Evolutionary conservation across 2,113 vertebrate genomes (phyloP).

Genomic region (Nycticryphes semicollaris): DNA sequence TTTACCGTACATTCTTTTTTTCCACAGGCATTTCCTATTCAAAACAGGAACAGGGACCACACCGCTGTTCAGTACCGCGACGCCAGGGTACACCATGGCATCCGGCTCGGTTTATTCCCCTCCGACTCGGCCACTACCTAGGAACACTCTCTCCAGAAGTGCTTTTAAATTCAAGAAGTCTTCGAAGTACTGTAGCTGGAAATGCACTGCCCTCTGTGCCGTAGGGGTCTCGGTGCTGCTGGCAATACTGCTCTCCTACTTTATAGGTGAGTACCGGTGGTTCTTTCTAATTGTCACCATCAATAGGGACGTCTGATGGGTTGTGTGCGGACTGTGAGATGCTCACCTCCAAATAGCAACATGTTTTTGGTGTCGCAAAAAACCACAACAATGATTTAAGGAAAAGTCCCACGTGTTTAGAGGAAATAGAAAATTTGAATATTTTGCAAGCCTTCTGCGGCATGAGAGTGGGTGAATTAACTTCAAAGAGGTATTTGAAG

Average conservation of each 20-base stretch:
- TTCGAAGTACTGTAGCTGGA: slow-evolving; percentile 97
- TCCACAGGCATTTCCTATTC: slow-evolving; percentile 96
- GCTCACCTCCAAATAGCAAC: not conserved
- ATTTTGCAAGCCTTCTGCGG: not conserved
- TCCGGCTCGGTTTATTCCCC: slow-evolving; percentile 98
- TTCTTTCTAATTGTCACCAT: not conserved
- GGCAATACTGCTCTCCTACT: slow-evolving; percentile 94
- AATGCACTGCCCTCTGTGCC: slow-evolving; percentile 94
- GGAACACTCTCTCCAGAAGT: slow-evolving; percentile 93
- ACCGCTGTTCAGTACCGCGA: slow-evolving; percentile 94
- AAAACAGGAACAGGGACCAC: slow-evolving; percentile 97
- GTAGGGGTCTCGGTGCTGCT: slow-evolving; percentile 92
- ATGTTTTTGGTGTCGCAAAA: not conserved
- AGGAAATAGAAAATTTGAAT: not conserved
- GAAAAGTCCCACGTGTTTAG: not conserved
- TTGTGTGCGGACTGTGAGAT: not conserved
- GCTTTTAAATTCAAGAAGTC: slow-evolving; percentile 99
- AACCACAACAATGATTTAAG: not conserved
- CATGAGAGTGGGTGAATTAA: not conserved
- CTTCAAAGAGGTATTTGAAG: not conserved
- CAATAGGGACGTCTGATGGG: not conserved
- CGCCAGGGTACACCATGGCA: slow-evolving; percentile 98
- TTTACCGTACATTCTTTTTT: slow-evolving; percentile 24
- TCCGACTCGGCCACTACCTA: slow-evolving; percentile 91
- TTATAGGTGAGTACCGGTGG: slow-evolving; percentile 83